Conservation (phyloP, 2,888 invertebrate genomes). For the Ormyrus pomaceus region DNA sequence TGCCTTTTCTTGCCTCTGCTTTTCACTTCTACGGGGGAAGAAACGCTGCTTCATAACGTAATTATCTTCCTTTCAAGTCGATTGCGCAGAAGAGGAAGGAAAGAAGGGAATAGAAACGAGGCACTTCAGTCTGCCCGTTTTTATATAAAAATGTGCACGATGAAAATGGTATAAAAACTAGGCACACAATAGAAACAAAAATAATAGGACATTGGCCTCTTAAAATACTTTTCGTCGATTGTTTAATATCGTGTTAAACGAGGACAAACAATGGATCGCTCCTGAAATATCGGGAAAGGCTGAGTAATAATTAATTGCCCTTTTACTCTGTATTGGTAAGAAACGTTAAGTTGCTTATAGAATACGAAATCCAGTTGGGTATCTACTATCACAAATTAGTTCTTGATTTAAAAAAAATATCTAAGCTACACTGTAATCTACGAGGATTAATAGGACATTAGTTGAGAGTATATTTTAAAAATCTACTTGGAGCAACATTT, state of each 20-base stretch:
- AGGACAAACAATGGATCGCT: constrained; percentile 52
- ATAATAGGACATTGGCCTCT: constrained; percentile 35
- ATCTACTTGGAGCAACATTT: constrained; percentile 69
- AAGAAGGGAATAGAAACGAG: constrained; percentile 41
- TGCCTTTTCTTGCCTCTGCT: constrained; percentile 23
- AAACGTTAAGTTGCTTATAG: constrained; percentile 17
- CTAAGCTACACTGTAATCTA: constrained; percentile 40
- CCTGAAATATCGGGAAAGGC: constrained; percentile 40
- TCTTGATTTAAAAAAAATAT: constrained; percentile 33
- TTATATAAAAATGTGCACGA: constrained; percentile 59
- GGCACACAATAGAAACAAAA: constrained; percentile 60
- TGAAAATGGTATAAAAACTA: constrained; percentile 64
- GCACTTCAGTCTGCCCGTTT: constrained; percentile 15
- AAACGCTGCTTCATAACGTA: constrained; percentile 33
- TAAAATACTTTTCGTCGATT: constrained; percentile 25
- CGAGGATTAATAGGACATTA: constrained; percentile 11
- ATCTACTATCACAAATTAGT: constrained; percentile 39
- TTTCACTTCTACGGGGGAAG: constrained; percentile 16
- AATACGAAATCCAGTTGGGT: not conserved
- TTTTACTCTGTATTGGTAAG: constrained; percentile 34
- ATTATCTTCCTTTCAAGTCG: constrained; percentile 33
- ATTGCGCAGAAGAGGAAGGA: constrained; percentile 31
- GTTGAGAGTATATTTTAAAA: constrained; percentile 57
- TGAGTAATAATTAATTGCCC: constrained; percentile 32
- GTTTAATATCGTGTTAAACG: constrained; percentile 48